These are phyloP conservation scores for Collichthys lucidus DNA, from an alignment of 2,113 vertebrate genomes.

Conservation along the genomic window DNA sequence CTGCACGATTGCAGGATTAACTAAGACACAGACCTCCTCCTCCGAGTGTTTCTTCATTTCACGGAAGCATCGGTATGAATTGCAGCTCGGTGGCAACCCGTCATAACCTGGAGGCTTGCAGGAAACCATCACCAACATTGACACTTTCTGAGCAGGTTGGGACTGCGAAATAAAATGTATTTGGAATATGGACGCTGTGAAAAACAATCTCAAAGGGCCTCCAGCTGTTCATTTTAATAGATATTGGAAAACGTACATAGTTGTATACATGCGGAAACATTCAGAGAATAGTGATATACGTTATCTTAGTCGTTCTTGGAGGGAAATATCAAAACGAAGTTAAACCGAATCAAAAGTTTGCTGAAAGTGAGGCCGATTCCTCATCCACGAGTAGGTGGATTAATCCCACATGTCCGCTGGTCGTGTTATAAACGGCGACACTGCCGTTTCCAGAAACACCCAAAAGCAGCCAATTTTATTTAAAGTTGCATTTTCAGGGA, in stretches of 20 bases:
- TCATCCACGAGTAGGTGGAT: background rate
- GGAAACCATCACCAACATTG: background rate
- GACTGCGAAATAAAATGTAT: constrained; percentile 33
- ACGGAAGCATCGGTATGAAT: background rate
- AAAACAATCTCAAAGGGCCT: constrained; percentile 60
- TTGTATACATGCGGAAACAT: constrained; percentile 9
- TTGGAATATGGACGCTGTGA: constrained; percentile 8
- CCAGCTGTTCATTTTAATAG: constrained; percentile 42
- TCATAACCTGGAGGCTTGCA: constrained; percentile 20
- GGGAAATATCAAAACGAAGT: background rate
- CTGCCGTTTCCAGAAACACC: too few species aligned
- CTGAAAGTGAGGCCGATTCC: background rate
- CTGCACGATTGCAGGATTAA: constrained; percentile 33
- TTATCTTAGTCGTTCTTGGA: too few species aligned
- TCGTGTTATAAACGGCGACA: too few species aligned
- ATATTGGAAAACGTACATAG: constrained; percentile 32
- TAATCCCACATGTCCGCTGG: too few species aligned
- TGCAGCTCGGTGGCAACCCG: background rate
- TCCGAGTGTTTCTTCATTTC: constrained; percentile 18
- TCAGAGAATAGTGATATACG: background rate
- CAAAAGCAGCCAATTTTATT: background rate
- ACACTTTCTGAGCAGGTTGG: constrained; percentile 10
- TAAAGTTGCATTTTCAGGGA: background rate
- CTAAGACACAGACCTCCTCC: background rate
- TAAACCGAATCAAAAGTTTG: background rate